Percentiles rank a stretch among this genome's conserved stretches.
These are phyloP conservation scores for Thymelicus acteon DNA, from an alignment of 2,888 invertebrate genomes.

Conservation along the genomic window DNA sequence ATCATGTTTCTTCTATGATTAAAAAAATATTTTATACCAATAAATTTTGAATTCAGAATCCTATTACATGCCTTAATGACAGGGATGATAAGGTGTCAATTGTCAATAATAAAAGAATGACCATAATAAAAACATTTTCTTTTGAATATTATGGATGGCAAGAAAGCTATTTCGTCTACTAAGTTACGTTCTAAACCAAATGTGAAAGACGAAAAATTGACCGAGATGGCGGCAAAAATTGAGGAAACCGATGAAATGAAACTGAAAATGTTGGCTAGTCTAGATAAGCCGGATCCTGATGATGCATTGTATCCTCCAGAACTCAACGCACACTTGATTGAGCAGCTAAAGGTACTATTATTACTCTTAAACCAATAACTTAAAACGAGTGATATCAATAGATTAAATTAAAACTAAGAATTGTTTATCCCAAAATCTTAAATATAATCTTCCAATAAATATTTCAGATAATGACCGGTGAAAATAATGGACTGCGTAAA, in stretches of 20 bases:
- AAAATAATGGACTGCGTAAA: constrained; percentile 83
- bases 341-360: constrained; percentile 81
- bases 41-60: background rate
- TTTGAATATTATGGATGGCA: constrained; percentile 51
- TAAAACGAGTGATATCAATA: no score
- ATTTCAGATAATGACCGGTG: constrained; percentile 79
- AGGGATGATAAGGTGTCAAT: background rate
- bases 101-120: constrained; percentile 23
- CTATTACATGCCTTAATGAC: background rate
- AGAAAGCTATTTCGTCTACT: constrained; percentile 48
- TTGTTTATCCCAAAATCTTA: no score
- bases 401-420: no score
- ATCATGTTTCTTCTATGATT: no score
- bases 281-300: constrained; percentile 69
- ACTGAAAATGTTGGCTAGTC: constrained; percentile 70
- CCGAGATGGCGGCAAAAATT: constrained; percentile 69
- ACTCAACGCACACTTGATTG: constrained; percentile 85
- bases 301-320: constrained; percentile 85
- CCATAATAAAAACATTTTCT: background rate
- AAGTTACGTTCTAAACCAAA: constrained; percentile 53
- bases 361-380: background rate
- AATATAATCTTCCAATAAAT: background rate
- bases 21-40: no score
- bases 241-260: constrained; percentile 82
- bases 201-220: constrained; percentile 60